Evolutionary conservation across 2,797 vertebrate genomes (phyloP), one percentile per base, ranked within the genome.

Genomic region (Syngnathus rostellatus): DNA sequence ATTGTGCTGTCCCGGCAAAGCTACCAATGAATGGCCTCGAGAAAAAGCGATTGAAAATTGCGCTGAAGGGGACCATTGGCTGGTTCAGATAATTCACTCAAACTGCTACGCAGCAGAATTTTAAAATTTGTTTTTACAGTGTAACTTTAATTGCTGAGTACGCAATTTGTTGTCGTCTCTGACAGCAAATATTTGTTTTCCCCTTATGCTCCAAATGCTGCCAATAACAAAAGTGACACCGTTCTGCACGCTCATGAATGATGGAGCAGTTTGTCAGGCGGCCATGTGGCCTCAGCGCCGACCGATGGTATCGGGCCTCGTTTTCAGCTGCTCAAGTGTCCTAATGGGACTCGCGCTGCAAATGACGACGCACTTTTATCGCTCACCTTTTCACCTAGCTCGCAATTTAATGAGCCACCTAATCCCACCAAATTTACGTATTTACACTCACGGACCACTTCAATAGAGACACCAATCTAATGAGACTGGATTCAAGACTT

Each of bases 331-430:
- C 16, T 70, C 37, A 54, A 53, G 62, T 61, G 40, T 65, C 70
- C 60, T 67, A 67, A 65, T 31, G 12, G 40, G 68, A 63, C 23
- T 70, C 31, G 23, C 2, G 6, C 38, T 11, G 59, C 61, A 72
- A 64, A 59, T 58, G 37, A 67, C 48, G 0, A 51, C 0, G 7
- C 23, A 16, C 59, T 66, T 77, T 72, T 68, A 72, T 79, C 75
- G 69, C 62, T 79, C 64, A 74, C 70, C 75, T 48, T 37, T 80
- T 72, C 68, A 75, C 76, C 71, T 23, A 9, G 51, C 17, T 0
- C 2, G 61, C 63, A 73, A 78, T 81, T 77, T 75, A 81, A 77
- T 63, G 68, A 73, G 16, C n/a, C 62, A n/a, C 43, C 60, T 65
- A 60, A 64, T 50, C 53, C 65, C 25, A 46, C 51, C 53, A 25